These are phyloP conservation scores for Holothuria leucospilota DNA, from an alignment of 53 echinoderm and acorn worm genomes.

Conservation along the genomic window DNA sequence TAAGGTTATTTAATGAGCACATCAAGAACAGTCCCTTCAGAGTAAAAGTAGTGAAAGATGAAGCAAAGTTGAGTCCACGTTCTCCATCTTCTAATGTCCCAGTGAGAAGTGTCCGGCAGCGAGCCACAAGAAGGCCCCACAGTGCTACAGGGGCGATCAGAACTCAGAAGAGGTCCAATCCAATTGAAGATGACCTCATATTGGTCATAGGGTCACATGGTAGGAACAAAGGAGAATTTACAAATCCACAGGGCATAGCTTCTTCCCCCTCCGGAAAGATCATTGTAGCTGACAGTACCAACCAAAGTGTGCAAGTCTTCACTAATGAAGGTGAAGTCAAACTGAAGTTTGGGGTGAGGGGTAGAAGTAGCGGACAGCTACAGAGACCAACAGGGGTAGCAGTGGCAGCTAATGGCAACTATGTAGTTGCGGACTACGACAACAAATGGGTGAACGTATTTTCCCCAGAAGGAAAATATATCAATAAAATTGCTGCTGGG, in stretches of 20 bases:
- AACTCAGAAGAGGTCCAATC: conserved; percentile 86
- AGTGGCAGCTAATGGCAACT: conserved; percentile 83
- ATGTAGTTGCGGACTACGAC: conserved; percentile 92
- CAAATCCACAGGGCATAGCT: conserved; percentile 91
- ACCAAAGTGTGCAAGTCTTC: conserved; percentile 96
- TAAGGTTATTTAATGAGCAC: conserved; percentile 90
- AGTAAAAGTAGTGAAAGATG: conserved; percentile 83
- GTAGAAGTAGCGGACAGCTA: conserved; percentile 89
- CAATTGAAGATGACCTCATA: conserved; percentile 96
- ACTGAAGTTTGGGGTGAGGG: conserved; percentile 86
- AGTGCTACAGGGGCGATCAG: conserved; percentile 87
- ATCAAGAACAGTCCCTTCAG: conserved; percentile 95
- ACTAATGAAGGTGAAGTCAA: conserved; percentile 77
- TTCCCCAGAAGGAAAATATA: conserved; percentile 87
- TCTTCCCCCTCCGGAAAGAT: conserved; percentile 73
- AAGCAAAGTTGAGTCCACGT: conserved; percentile 71
- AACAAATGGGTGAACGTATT: conserved; percentile 96
- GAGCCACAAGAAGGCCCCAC: conserved; percentile 89
- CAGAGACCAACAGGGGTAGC: conserved; percentile 93
- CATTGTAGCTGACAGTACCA: conserved; percentile 96
- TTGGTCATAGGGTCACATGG: conserved; percentile 84
- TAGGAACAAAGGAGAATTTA: conserved; percentile 97
- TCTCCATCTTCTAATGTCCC: conserved; percentile 92
- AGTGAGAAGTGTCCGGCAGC: conserved; percentile 83
- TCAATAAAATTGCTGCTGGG: conserved; percentile 91